Percentiles rank a stretch among this genome's conserved stretches.
phyloP scores from a whole-genome alignment of 1,140 invertebrate species.

The Micrasema minimum region DNA sequence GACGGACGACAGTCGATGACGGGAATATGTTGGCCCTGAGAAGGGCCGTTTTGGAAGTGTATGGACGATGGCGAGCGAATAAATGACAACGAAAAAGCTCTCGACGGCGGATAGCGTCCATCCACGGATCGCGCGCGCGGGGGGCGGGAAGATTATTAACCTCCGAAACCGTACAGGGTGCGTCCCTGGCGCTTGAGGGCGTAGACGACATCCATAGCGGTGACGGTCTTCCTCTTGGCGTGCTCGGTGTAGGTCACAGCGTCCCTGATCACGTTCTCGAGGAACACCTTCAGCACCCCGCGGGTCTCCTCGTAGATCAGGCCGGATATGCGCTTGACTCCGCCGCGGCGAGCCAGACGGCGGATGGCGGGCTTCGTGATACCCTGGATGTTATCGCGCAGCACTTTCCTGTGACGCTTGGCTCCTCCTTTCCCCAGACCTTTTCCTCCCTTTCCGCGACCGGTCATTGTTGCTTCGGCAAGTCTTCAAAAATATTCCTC shows the following conservation, averaged over 20 bases:
- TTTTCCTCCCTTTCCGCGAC: conserved; percentile 75
- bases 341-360: conserved; percentile 77
- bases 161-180: conserved; percentile 74
- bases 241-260: conserved; percentile 87
- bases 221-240: conserved; percentile 85
- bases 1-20: no score
- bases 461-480: conserved; percentile 57
- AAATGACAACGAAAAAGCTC: no score
- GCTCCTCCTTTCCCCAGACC: conserved; percentile 76
- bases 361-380: conserved; percentile 53
- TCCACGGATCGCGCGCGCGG: no score
- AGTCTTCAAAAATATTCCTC: no score
- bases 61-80: no score
- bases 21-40: no score
- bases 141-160: conserved; percentile 57
- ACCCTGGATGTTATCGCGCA: conserved; percentile 78
- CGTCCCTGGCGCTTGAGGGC: conserved; percentile 85
- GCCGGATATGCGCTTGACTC: conserved; percentile 73
- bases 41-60: no score
- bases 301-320: conserved; percentile 54
- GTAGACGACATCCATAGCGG: conserved; percentile 90
- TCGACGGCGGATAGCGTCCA: no score
- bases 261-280: conserved; percentile 85
- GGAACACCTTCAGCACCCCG: conserved; percentile 79
- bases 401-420: conserved; percentile 75